Percentiles rank a stretch among this genome's conserved stretches.
These are phyloP conservation scores for Mimas tiliae DNA, from an alignment of 2,888 invertebrate genomes.

Conservation along the genomic window DNA sequence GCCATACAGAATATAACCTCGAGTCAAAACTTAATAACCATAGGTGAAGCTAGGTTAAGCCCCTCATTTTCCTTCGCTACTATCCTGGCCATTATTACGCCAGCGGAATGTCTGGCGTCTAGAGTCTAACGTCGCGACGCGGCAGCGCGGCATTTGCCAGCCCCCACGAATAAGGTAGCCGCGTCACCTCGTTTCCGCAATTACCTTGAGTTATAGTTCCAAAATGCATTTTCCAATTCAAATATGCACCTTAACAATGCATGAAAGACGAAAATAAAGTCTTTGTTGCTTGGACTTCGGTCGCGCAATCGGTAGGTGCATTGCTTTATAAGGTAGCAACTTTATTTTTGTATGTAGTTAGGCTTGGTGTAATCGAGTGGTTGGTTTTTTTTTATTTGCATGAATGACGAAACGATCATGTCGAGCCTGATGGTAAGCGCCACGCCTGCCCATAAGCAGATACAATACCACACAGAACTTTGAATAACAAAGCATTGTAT, in stretches of 20 bases:
- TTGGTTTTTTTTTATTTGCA: no score
- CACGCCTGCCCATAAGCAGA: no score
- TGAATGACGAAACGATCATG: no score
- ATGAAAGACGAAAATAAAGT: neutral
- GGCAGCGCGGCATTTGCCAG: slow-evolving; percentile 5
- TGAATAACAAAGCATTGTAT: no score
- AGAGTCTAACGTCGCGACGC: slow-evolving; percentile 5
- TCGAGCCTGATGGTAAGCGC: no score
- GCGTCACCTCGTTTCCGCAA: slow-evolving; percentile 47
- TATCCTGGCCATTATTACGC: slow-evolving; percentile 18
- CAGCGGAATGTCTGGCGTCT: neutral
- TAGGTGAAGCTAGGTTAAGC: slow-evolving; percentile 18
- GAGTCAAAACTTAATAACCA: slow-evolving; percentile 22
- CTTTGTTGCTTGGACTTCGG: neutral
- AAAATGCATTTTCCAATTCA: slow-evolving; percentile 42
- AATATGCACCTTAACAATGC: slow-evolving; percentile 28
- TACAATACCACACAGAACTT: no score
- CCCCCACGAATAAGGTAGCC: slow-evolving; percentile 40
- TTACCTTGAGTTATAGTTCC: slow-evolving; percentile 44
- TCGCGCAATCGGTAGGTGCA: no score
- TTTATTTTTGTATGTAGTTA: neutral
- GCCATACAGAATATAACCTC: slow-evolving; percentile 8
- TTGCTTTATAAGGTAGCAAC: neutral
- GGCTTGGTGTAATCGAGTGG: no score
- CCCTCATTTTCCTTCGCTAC: slow-evolving; percentile 16